Evolutionary conservation across 1,140 invertebrate genomes (phyloP).

Genomic region (Sitophilus oryzae): DNA sequence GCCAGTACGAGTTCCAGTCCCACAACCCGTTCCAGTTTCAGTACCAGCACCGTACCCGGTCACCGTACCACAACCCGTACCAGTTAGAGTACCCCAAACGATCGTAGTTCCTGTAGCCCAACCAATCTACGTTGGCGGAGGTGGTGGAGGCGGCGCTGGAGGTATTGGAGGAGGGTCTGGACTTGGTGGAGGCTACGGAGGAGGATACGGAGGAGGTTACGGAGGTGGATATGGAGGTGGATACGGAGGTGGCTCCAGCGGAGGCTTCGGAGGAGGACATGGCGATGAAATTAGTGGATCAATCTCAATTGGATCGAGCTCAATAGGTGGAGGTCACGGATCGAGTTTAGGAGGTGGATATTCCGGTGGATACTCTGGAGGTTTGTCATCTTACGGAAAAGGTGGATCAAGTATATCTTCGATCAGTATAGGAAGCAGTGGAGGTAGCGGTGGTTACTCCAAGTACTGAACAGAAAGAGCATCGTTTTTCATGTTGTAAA

Average conservation of each 20-base stretch:
- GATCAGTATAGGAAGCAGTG: slow-evolving; percentile 12
- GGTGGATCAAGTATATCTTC: slow-evolving; percentile 15
- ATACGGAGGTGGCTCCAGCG: slow-evolving; percentile 22
- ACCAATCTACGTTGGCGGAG: slow-evolving; percentile 37
- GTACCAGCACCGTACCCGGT: slow-evolving; percentile 35
- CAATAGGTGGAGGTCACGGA: not conserved
- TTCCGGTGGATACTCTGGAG: slow-evolving; percentile 3
- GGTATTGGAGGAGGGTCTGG: slow-evolving; percentile 18
- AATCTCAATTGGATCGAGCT: not conserved
- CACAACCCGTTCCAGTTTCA: slow-evolving; percentile 34
- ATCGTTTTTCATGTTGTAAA: slow-evolving; percentile 5
- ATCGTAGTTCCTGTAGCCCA: slow-evolving; percentile 35
- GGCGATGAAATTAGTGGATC: slow-evolving; percentile 12
- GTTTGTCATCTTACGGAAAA: slow-evolving; percentile 9
- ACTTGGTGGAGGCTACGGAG: slow-evolving; percentile 12
- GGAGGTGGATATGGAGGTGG: slow-evolving; percentile 23
- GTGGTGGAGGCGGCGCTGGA: slow-evolving; percentile 24
- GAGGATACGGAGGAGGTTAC: slow-evolving; percentile 26
- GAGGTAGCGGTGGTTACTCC: slow-evolving; percentile 15
- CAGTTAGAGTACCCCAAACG: slow-evolving; percentile 38
- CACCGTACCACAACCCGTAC: slow-evolving; percentile 33
- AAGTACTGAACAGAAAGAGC: slow-evolving; percentile 7
- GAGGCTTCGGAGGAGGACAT: slow-evolving; percentile 17
- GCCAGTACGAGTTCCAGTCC: slow-evolving; percentile 33
- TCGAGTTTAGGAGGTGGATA: not conserved